phyloP scores from a whole-genome alignment of 1,140 invertebrate species.

The Ceratina calcarata region DNA sequence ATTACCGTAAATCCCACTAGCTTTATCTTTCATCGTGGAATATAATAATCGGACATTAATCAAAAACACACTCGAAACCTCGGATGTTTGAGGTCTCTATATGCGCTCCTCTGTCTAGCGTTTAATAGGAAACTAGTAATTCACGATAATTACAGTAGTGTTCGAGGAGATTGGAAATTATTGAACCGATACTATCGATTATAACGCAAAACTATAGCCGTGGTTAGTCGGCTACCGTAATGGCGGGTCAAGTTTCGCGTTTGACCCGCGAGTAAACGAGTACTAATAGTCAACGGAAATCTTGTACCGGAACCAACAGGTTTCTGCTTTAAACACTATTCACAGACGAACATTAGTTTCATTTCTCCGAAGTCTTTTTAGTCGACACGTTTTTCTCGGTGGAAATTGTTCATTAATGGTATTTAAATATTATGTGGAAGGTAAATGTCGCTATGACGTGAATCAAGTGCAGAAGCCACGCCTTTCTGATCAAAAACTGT shows the following conservation, averaged over 20 bases:
- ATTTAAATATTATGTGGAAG: background rate
- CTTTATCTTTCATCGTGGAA: background rate
- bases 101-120: too few species aligned
- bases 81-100: too few species aligned
- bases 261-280: conserved; percentile 30
- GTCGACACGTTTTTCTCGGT: too few species aligned
- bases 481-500: background rate
- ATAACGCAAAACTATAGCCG: background rate
- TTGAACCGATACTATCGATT: background rate
- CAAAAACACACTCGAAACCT: background rate
- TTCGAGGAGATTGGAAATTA: background rate
- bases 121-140: background rate
- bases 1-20: background rate
- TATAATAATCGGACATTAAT: too few species aligned
- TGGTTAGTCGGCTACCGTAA: too few species aligned
- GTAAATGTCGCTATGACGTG: background rate
- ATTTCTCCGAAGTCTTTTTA: too few species aligned
- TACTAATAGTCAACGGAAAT: conserved; percentile 48
- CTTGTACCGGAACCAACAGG: conserved; percentile 24
- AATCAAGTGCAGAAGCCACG: too few species aligned
- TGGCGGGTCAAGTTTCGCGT: conserved; percentile 6
- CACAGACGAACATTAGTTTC: background rate
- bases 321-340: conserved; percentile 11
- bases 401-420: too few species aligned
- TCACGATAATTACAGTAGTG: background rate